A percentile compares a stretch with the other conserved stretches of the same genome.
Evolutionary conservation across 2,797 vertebrate species (phyloP).

Genomic region (Spinus pinus): DNA sequence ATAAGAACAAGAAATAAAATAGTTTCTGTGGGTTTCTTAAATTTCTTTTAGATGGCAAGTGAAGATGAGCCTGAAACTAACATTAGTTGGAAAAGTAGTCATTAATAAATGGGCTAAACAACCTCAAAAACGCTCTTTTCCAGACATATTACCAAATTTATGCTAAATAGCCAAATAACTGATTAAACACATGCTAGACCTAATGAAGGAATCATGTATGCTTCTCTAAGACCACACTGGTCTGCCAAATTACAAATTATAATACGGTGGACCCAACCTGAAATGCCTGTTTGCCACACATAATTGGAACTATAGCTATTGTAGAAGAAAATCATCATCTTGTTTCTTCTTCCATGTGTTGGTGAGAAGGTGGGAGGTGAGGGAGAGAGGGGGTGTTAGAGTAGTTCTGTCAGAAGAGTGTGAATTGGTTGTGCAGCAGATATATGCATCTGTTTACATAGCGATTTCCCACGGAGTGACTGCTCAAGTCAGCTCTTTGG

Average conservation of each 20-base stretch:
- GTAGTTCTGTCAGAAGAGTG: not conserved
- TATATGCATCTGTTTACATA: not conserved
- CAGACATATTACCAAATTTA: not conserved
- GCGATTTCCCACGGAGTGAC: not conserved
- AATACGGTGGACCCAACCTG: not conserved
- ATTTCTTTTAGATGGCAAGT: not conserved
- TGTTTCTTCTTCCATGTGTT: not conserved
- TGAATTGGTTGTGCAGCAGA: not conserved
- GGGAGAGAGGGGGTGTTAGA: rapidly evolving
- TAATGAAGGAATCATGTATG: not conserved
- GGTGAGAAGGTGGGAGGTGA: not conserved
- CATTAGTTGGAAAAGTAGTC: not conserved
- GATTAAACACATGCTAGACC: not conserved
- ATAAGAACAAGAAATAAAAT: not conserved
- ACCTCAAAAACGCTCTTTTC: not conserved
- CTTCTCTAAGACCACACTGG: not conserved
- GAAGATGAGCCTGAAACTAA: not conserved
- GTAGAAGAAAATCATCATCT: not conserved
- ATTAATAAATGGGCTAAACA: not conserved
- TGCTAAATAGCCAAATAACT: not conserved
- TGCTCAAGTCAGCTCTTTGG: not conserved
- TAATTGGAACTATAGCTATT: not conserved
- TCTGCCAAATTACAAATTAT: not conserved
- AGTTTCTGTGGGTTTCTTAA: not conserved
- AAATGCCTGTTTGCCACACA: not conserved